Evolutionary conservation across 2,888 invertebrate genomes (phyloP).

Genomic region (Resseliella maxima): DNA sequence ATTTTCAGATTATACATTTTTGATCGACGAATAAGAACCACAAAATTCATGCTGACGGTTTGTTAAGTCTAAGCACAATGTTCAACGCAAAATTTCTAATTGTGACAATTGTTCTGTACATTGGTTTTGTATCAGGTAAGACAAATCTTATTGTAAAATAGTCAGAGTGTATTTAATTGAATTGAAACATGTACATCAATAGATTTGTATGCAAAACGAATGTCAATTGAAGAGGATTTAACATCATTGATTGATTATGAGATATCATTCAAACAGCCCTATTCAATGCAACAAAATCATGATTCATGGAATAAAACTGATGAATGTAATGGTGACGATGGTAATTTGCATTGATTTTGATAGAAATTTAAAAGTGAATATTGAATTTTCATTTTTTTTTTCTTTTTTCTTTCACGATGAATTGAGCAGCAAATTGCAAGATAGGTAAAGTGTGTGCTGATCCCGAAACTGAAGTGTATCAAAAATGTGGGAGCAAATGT

Average conservation of each 20-base stretch:
- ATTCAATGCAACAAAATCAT: too few relatives aligned
- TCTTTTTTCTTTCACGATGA: too few relatives aligned
- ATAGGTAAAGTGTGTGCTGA: conserved; percentile 36
- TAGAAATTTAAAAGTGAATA: too few relatives aligned
- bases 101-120: background rate
- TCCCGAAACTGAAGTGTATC: conserved; percentile 43
- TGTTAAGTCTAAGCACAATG: background rate
- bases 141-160: background rate
- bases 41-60: too few relatives aligned
- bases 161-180: background rate
- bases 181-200: background rate
- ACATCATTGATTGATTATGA: background rate
- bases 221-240: conserved; percentile 1
- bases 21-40: background rate
- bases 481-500: conserved; percentile 43
- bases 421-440: too few relatives aligned
- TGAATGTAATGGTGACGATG: background rate
- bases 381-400: too few relatives aligned
- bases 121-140: background rate
- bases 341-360: conserved; percentile 27
- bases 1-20: too few relatives aligned
- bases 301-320: background rate
- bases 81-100: background rate
- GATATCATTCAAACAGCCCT: too few relatives aligned
- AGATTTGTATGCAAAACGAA: background rate